Evolutionary conservation across 2,113 vertebrate species (phyloP).

Genomic region (Oryzias melastigma): DNA sequence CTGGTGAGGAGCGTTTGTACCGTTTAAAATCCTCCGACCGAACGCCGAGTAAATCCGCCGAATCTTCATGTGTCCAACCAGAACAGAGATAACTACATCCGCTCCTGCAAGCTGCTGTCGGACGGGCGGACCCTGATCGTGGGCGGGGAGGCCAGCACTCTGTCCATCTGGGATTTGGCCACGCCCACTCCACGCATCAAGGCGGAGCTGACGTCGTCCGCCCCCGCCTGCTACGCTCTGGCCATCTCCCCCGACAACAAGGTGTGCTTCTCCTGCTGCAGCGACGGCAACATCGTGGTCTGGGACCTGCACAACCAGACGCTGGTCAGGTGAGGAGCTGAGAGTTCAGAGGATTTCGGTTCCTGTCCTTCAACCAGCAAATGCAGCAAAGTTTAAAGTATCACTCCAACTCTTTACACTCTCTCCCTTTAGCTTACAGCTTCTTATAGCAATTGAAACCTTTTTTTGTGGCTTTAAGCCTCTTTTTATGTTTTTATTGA

Average conservation of each 20-base stretch:
- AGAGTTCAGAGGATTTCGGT: too few species aligned
- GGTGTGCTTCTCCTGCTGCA: conserved; percentile 90
- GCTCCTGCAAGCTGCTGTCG: conserved; percentile 80
- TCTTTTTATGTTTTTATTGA: too few species aligned
- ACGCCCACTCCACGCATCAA: conserved; percentile 86
- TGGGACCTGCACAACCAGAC: conserved; percentile 88
- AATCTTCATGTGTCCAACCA: conserved; percentile 31
- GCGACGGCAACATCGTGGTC: conserved; percentile 85
- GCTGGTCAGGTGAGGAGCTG: conserved; percentile 72
- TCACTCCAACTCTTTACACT: too few species aligned
- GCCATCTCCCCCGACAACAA: conserved; percentile 89
- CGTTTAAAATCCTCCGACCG: conserved; percentile 12
- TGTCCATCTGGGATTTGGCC: conserved; percentile 81
- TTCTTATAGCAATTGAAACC: too few species aligned
- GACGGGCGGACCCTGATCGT: conserved; percentile 84
- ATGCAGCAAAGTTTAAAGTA: too few species aligned
- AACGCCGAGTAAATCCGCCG: not conserved
- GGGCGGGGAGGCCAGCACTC: conserved; percentile 83
- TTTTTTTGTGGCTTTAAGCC: too few species aligned
- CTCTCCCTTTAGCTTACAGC: too few species aligned
- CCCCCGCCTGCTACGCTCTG: conserved; percentile 85
- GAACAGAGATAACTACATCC: conserved; percentile 87
- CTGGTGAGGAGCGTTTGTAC: conserved; percentile 72
- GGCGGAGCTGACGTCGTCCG: conserved; percentile 84
- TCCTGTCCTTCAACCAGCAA: too few species aligned